These are phyloP conservation scores for Orthonevra nobilis DNA, from an alignment of 2,888 invertebrate species.

Conservation along the genomic window DNA sequence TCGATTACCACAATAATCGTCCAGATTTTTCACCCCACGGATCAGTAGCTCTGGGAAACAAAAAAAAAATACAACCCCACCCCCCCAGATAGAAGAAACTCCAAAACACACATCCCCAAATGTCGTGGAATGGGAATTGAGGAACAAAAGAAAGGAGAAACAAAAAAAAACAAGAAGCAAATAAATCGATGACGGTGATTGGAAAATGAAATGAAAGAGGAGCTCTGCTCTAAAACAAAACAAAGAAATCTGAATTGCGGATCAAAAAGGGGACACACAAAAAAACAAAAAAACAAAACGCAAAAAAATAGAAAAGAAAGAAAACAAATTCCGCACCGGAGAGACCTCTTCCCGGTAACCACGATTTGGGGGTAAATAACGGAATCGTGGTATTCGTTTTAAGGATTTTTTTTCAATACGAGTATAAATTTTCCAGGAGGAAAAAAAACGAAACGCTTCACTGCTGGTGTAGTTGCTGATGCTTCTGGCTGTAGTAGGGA, in stretches of 20 bases:
- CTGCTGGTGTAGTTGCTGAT: not conserved
- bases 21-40: conserved; percentile 65
- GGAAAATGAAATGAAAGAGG: conserved; percentile 68
- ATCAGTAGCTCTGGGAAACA: conserved; percentile 6
- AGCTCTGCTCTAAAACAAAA: conserved; percentile 52
- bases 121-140: no score
- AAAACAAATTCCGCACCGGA: conserved; percentile 33
- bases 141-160: not conserved
- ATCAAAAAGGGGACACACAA: conserved; percentile 45
- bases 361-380: conserved; percentile 64
- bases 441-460: conserved; percentile 2
- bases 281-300: conserved; percentile 19
- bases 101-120: conserved; percentile 34
- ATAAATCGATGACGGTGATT: conserved; percentile 64
- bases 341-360: conserved; percentile 58
- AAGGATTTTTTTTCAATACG: conserved; percentile 5
- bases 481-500: not conserved
- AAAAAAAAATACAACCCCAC: not conserved
- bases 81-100: conserved; percentile 21
- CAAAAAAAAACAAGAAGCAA: conserved; percentile 16
- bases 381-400: conserved; percentile 30
- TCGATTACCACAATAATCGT: conserved; percentile 70
- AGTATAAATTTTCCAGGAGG: conserved; percentile 16
- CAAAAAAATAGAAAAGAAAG: conserved; percentile 14
- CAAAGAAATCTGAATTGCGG: conserved; percentile 48